A percentile compares a stretch with the other conserved stretches of the same genome.
Evolutionary conservation across 1,140 invertebrate species (phyloP).

Genomic region (Steinernema khuongi): DNA sequence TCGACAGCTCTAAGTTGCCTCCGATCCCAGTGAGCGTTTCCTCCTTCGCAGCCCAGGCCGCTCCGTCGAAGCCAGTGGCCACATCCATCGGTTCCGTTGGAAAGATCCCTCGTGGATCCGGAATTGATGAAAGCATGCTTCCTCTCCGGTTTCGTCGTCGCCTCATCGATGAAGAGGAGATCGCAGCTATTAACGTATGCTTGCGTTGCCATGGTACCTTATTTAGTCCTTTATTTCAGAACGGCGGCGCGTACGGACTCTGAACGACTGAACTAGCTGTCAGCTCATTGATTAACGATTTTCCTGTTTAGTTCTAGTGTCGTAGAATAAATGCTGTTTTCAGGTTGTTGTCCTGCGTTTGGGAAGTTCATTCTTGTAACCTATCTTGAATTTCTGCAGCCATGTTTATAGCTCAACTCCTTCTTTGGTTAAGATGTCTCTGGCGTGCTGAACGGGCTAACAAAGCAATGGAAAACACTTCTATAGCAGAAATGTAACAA

Average conservation of each 20-base stretch:
- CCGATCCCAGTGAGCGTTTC: slow-evolving; percentile 20
- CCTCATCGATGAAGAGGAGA: slow-evolving; percentile 48
- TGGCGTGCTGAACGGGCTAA: not conserved
- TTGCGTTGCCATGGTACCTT: slow-evolving; percentile 16
- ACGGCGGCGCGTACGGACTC: slow-evolving; percentile 27
- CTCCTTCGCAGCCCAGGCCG: slow-evolving; percentile 3
- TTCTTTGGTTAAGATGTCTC: slow-evolving; percentile 8
- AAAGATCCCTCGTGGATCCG: slow-evolving; percentile 33
- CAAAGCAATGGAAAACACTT: not conserved
- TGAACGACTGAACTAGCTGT: not conserved
- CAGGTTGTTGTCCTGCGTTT: not conserved
- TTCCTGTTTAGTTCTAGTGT: slow-evolving; percentile 14
- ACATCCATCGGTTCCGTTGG: slow-evolving; percentile 49
- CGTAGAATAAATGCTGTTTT: slow-evolving; percentile 22
- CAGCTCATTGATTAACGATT: not conserved
- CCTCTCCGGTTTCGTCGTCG: slow-evolving; percentile 43
- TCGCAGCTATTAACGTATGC: slow-evolving; percentile 50
- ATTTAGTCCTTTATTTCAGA: slow-evolving; percentile 18
- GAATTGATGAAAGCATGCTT: slow-evolving; percentile 43
- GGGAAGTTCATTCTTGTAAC: not conserved
- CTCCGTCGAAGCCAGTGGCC: slow-evolving; percentile 21
- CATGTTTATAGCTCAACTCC: not conserved
- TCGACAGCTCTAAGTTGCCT: slow-evolving; percentile 26
- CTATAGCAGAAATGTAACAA: not conserved
- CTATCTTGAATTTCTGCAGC: not conserved